phyloP scores from a whole-genome alignment of 2,113 vertebrate species.

The Pterophyllum scalare region DNA sequence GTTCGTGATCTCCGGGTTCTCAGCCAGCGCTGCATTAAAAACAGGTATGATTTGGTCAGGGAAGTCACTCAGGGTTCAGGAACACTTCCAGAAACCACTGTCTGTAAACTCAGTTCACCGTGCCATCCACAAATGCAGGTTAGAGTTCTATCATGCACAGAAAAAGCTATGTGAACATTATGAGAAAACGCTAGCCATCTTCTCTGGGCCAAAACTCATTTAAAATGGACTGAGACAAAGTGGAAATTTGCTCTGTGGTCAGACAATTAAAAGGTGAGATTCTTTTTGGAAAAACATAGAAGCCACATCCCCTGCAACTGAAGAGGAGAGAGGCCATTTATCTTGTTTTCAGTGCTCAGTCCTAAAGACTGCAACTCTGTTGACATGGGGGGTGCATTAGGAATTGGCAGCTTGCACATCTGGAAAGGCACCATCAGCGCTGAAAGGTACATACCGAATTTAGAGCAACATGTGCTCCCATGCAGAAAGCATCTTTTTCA shows the following conservation, averaged over 20 bases:
- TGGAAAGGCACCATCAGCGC: background rate
- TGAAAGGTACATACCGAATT: background rate
- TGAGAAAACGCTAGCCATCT: background rate
- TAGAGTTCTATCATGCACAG: background rate
- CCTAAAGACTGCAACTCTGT: background rate
- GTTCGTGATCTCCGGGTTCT: background rate
- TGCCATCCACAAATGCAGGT: background rate
- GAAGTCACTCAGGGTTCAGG: background rate
- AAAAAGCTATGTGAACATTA: background rate
- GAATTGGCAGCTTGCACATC: background rate
- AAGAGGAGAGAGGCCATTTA: background rate
- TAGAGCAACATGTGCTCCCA: background rate
- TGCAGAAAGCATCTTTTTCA: background rate
- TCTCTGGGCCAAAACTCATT: background rate
- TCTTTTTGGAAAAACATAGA: background rate
- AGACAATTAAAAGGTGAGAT: background rate
- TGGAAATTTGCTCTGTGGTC: background rate
- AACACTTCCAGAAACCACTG: background rate
- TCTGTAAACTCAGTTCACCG: background rate
- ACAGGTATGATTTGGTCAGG: rapidly evolving
- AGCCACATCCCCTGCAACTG: background rate
- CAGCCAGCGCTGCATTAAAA: background rate
- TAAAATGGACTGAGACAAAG: rapidly evolving
- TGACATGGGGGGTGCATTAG: background rate
- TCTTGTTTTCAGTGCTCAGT: background rate